Base-by-base conservation (phyloP, 2,888 invertebrate genomes). In the Ormyrus thymus region DNA sequence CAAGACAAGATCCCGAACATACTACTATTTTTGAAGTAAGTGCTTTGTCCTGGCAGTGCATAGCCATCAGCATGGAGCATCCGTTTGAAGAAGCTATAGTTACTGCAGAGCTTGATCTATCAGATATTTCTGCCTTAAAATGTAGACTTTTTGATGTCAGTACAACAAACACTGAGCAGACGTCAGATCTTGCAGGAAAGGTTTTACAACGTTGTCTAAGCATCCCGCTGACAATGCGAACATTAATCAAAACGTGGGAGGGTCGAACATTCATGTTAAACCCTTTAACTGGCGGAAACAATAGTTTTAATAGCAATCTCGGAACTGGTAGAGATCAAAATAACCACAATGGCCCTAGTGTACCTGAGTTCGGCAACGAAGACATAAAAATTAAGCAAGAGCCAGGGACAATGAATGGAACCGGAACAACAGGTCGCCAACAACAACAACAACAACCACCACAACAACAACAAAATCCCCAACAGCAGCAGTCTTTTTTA, bases 71-170 rank as follows among this genome's bases (percentile, higher is more conserved):
- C 8, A 93, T 98, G 87, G 97, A 98, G 88, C 97, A 98, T 91
- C 98, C 98, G 0, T 91, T 95, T 29, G 97, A 97, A 87, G 97
- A 97, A 89, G 95, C 96, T 81, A 95, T 98, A 94, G 96, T 97
- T 0, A 97, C 98, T 0, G 95, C 96, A 11, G 98, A 98, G 89
- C 92, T 98, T 81, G 95, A 97, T 89, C 91, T 98, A 72, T 92
- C 93, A 7, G 97, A 97, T 86, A 93, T 96, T 15, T 94, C 95
- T 0, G 94, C 94, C 81, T 93, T 97, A 0, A 93, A 94, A 70
- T 97, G 97, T 85, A 92, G 94, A 51, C 93, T 98, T 0, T 95
- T 94, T 87, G 93, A 91, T 84, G 86, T 89, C 85, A 82, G 91
- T 79, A 84, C 86, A 81, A 85, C 85, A 10, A 89, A 89, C 53